Conservation (phyloP, 2,113 vertebrate genomes). For the Mungos mungo region DNA sequence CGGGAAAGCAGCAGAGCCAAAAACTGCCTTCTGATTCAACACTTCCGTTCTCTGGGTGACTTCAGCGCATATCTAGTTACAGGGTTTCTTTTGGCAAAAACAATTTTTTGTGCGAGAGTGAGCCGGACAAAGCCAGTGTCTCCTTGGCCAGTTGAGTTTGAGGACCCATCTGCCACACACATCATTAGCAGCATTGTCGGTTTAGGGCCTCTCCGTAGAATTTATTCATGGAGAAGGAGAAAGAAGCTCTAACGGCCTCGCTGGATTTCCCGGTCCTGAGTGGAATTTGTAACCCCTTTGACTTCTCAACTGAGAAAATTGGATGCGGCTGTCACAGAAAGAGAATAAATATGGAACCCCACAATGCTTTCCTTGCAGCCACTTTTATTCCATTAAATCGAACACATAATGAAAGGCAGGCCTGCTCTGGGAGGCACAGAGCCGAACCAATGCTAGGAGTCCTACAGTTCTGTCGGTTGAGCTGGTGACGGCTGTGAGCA, state of each 20-base stretch:
- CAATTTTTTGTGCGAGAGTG: neutral
- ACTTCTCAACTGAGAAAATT: conserved; percentile 62
- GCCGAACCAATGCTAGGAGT: neutral
- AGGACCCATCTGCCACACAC: conserved; percentile 2
- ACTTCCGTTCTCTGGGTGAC: neutral
- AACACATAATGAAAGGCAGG: conserved; percentile 27
- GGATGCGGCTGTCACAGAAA: conserved; percentile 56
- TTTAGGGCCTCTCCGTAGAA: neutral
- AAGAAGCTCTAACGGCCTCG: conserved; percentile 34
- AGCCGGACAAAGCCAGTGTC: neutral
- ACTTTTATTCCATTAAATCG: conserved; percentile 39
- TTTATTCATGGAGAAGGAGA: conserved; percentile 49
- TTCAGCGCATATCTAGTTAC: neutral
- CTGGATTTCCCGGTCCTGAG: conserved; percentile 65
- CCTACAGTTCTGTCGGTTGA: neutral
- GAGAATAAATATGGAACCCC: conserved; percentile 48
- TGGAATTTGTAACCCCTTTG: conserved; percentile 57
- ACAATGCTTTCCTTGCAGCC: neutral
- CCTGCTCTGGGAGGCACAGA: neutral
- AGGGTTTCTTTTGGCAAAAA: conserved; percentile 51
- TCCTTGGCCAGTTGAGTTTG: neutral
- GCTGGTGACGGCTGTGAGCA: neutral
- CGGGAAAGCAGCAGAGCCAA: neutral
- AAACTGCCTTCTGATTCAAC: conserved; percentile 45
- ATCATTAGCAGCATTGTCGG: neutral